These are phyloP conservation scores for Myocastor coypus DNA, from an alignment of 2,113 vertebrate species.

Conservation along the genomic window DNA sequence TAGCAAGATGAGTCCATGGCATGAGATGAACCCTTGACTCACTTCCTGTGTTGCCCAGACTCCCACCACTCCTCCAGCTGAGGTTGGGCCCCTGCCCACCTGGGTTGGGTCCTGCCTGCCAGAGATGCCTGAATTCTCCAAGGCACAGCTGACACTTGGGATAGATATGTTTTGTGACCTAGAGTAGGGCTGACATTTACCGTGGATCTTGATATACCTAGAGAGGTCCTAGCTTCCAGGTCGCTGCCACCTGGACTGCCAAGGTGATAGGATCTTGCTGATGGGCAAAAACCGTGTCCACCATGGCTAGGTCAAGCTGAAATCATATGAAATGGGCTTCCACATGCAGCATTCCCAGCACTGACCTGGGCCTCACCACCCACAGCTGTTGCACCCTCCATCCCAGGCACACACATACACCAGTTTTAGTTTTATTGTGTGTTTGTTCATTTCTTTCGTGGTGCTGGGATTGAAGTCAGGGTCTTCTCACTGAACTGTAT, in stretches of 20 bases:
- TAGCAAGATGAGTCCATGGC: neutral
- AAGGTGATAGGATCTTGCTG: neutral
- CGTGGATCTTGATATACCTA: too few species aligned
- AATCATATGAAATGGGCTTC: neutral
- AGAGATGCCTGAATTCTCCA: too few species aligned
- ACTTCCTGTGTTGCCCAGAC: neutral
- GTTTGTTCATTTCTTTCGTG: neutral
- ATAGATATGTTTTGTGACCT: too few species aligned
- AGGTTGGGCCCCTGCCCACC: too few species aligned
- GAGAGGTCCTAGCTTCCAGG: too few species aligned
- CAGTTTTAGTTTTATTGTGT: neutral
- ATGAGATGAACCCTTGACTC: neutral
- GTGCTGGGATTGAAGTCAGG: neutral
- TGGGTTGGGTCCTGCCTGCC: too few species aligned
- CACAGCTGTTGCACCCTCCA: neutral
- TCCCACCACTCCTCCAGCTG: too few species aligned
- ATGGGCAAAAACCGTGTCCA: neutral
- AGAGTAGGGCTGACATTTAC: too few species aligned
- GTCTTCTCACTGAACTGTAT: neutral
- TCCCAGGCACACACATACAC: neutral
- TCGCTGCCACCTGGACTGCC: too few species aligned
- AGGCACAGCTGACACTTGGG: too few species aligned
- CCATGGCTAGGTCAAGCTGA: neutral
- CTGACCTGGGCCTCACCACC: neutral
- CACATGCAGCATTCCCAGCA: neutral